These are phyloP conservation scores for Penaeus vannamei DNA, from an alignment of 1,140 invertebrate genomes.

Conservation along the genomic window DNA sequence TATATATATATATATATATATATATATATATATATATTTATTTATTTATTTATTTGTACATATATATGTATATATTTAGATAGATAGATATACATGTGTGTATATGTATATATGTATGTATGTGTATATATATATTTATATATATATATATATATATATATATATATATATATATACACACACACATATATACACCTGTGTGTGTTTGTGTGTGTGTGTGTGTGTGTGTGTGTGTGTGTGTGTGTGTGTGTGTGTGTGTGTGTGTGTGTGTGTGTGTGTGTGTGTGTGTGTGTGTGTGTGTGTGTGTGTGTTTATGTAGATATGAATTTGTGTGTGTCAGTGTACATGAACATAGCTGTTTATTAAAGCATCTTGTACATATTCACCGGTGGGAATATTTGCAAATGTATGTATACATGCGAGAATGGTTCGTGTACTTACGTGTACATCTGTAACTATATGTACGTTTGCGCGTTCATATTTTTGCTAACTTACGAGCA, in stretches of 20 bases:
- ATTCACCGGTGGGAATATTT: neutral
- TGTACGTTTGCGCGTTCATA: no score
- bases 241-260: slow-evolving; percentile 37
- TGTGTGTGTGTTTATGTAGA: no score
- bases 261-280: no score
- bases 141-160: slow-evolving; percentile 42
- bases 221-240: slow-evolving; percentile 43
- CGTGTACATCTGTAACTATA: no score
- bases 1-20: slow-evolving; percentile 1
- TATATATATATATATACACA: slow-evolving; percentile 28
- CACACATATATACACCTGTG: slow-evolving; percentile 18
- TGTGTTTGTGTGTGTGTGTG: slow-evolving; percentile 43
- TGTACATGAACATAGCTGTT: no score
- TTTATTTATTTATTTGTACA: neutral
- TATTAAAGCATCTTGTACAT: no score
- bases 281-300: no score
- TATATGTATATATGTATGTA: neutral
- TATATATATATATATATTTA: neutral
- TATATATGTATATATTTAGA: neutral
- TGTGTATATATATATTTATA: slow-evolving; percentile 38
- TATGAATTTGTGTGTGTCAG: no score
- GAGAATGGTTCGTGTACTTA: no score
- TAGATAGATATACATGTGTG: neutral
- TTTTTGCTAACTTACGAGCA: no score
- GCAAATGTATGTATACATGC: neutral